phyloP scores from a whole-genome alignment of 2,113 vertebrate genomes.

The Anhinga anhinga region DNA sequence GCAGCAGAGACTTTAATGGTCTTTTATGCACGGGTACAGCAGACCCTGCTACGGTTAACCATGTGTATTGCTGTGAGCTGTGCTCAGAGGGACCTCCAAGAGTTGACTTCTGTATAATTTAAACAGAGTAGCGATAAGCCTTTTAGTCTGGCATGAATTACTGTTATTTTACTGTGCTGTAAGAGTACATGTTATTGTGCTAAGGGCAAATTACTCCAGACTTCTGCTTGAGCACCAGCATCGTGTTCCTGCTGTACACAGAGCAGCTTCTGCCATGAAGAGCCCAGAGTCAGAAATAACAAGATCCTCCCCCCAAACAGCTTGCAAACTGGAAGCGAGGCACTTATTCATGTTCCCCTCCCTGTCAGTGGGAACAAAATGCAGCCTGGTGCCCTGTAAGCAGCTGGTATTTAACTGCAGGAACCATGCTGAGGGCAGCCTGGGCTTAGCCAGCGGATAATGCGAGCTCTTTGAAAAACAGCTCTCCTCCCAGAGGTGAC shows the following conservation, averaged over 20 bases:
- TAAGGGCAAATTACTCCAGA: not conserved
- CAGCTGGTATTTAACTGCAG: conserved; percentile 35
- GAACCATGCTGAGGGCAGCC: conserved; percentile 8
- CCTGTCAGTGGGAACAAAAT: conserved; percentile 25
- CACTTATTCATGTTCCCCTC: not conserved
- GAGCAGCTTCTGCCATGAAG: conserved; percentile 8
- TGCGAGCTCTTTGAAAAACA: not conserved
- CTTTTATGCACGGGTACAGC: not conserved
- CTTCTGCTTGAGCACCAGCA: not conserved
- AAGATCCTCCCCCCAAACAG: not conserved
- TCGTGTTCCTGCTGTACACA: not conserved
- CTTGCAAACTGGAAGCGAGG: not conserved
- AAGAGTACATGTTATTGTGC: not conserved
- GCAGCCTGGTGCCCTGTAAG: conserved; percentile 28
- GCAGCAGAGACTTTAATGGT: not conserved
- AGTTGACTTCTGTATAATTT: conserved; percentile 29
- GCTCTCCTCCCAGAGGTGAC: conserved; percentile 34
- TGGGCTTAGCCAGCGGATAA: conserved; percentile 16
- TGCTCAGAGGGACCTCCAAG: conserved; percentile 31
- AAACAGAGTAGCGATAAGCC: not conserved
- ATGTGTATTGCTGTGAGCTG: not conserved
- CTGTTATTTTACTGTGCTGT: not conserved
- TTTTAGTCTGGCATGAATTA: conserved; percentile 23
- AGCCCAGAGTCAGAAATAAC: conserved; percentile 2
- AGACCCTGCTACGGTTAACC: not conserved